Base-by-base conservation (phyloP, 2,797 vertebrate genomes). In the Sebastes taczanowskii region DNA sequence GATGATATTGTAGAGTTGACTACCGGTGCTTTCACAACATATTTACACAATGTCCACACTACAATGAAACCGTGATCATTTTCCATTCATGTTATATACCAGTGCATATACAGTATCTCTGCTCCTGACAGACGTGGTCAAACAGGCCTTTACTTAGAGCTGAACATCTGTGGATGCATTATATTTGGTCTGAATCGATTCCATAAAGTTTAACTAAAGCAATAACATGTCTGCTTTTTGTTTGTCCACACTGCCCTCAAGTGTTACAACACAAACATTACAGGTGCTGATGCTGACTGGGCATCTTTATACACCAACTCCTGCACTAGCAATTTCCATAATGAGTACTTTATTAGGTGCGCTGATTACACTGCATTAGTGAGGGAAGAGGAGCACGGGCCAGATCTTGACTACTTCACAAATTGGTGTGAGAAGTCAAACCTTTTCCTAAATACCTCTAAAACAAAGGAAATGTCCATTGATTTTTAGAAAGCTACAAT, bases 201-300 rank as follows among this genome's bases (percentile, higher is more conserved):
- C 35, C 42, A 3, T 3, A 7, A 59, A n/a, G 38, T 60, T 52
- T 16, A 49, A 25, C 18, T 14, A 2, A 7, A 10, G 11, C 13
- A 49, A 61, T 11, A 10, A 0, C 3, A 11, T 55, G 46, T 64
- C 22, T 38, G 63, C 10, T 64, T 59, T 42, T 7, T 56, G 29
- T 25, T 30, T 6, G 23, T 42, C 55, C 22, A 29, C 34, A 23
- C 42, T 4, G 56, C 86, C 81, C 82, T 74, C 88, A 0, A 32
- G 81, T 88, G 89, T 35, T 49, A 0, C 0, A 11, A 18, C 6
- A 4, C 13, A 22, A 42, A 13, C 34, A 76, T 16, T 3, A 32
- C 27, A 61, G 52, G 27, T 30, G 16, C 10, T n/a, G 25, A 11
- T 42, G 4, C 23, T 56, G 53, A 13, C n/a, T 5, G 5, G 1